phyloP scores from a whole-genome alignment of 35 echinoderm and acorn worm genomes.

The Lytechinus variegatus region DNA sequence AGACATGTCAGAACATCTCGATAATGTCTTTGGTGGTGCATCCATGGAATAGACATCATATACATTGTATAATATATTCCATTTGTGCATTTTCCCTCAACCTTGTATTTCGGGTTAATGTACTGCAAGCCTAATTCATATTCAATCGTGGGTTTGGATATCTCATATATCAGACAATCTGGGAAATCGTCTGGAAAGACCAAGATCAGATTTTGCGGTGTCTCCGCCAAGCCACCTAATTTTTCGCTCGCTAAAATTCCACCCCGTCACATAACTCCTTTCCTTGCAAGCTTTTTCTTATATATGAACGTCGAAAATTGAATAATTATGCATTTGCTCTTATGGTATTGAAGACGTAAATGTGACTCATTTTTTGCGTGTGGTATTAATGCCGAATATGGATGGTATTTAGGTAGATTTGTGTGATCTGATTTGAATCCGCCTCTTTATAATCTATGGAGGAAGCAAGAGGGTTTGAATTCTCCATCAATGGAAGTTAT shows the following conservation, averaged over 20 bases:
- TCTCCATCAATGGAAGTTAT: not conserved
- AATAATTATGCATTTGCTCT: not conserved
- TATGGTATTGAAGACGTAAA: not conserved
- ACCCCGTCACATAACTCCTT: not conserved
- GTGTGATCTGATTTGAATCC: not conserved
- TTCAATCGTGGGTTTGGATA: not conserved
- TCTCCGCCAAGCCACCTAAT: not conserved
- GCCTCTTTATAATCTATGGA: not conserved
- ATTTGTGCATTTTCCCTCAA: not conserved
- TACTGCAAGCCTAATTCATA: not conserved
- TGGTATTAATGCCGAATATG: not conserved
- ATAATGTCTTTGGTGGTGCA: not conserved
- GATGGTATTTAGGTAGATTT: not conserved
- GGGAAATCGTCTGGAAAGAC: not conserved
- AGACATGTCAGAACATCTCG: not conserved
- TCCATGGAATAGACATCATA: not conserved
- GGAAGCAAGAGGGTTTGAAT: not conserved
- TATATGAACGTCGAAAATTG: not conserved
- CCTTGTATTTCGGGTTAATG: conserved; percentile 17
- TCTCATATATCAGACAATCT: not conserved
- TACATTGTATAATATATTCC: not conserved
- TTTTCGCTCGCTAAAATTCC: not conserved
- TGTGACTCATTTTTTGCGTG: not conserved
- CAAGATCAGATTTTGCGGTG: conserved; percentile 10
- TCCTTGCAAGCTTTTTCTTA: not conserved